Evolutionary conservation across 2,113 vertebrate genomes (phyloP), one percentile per base, ranked within the genome.

Genomic region (Dromiciops gliroides): DNA sequence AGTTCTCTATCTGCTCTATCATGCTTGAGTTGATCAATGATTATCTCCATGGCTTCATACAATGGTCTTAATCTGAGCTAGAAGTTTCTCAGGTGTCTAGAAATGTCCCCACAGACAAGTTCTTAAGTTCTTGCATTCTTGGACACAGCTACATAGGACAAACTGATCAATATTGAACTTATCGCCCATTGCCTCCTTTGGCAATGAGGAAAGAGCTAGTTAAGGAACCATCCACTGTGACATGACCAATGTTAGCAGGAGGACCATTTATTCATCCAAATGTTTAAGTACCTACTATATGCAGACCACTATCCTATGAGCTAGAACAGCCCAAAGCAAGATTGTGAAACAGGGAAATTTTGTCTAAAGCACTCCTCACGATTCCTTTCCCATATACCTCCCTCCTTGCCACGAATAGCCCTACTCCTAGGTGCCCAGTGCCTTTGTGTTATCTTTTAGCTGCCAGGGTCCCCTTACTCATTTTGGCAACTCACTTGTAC

Each of bases 21-120:
- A 75, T 75, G 37, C 60, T 75, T n/a, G 37, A 37, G 5, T n/a
- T 83, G 8, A 23, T 22, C 37, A 23, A 83, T 83, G 67, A 44
- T 83, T 44, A 83, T 83, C n/a, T 83, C 67, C 16, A n/a, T 44
- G 2, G 37, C n/a, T 22, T 23, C 8, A 7, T n/a, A 8, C 23
- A 7, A 24, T 0, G 0, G 0, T 26, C 8, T 89, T 26, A 14
- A 19, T 51, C 0, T 47, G 50, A 93, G 23, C 2, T 3, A 31
- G 50, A 51, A 47, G n/a, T 48, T 89, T 92, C 90, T 50, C 8
- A 47, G 28, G 19, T 14, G 25, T 91, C 91, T 90, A 11, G 53
- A 48, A 48, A 10, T 2, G 11, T 5, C 24, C 0, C 23, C 4
- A 0, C 0, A 3, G 56, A 53, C 26, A 12, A 44, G 8, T 12